A percentile compares a stretch with the other conserved stretches of the same genome.
Conservation (phyloP, 1,140 invertebrate genomes). For the Drosophila kurseongensis region DNA sequence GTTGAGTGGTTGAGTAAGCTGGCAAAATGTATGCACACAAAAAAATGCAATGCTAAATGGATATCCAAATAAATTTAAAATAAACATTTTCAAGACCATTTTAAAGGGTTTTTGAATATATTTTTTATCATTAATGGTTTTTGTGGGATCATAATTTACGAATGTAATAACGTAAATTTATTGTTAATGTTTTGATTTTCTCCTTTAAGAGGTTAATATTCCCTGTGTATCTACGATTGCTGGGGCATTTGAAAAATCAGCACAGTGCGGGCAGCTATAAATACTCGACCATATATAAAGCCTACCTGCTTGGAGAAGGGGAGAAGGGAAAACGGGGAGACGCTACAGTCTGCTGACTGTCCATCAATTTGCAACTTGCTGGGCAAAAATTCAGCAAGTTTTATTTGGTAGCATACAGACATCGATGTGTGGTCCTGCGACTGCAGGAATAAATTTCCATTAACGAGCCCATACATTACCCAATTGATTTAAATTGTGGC, state of each 20-base stretch:
- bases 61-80: no score
- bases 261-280: constrained; percentile 65
- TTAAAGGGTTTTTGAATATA: no score
- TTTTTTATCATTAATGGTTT: no score
- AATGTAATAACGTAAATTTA: no score
- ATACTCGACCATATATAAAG: constrained; percentile 62
- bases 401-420: constrained; percentile 61
- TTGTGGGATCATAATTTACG: no score
- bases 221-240: constrained; percentile 9
- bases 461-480: constrained; percentile 73
- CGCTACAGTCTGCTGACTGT: constrained; percentile 57
- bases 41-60: neutral
- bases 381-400: constrained; percentile 75
- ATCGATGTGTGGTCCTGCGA: constrained; percentile 49
- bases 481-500: constrained; percentile 81
- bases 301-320: constrained; percentile 29
- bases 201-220: neutral
- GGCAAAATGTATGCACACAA: constrained; percentile 26
- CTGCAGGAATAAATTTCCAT: constrained; percentile 79
- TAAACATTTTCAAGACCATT: neutral
- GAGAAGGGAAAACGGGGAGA: neutral
- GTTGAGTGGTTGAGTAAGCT: constrained; percentile 9
- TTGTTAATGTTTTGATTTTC: no score
- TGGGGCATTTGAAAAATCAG: constrained; percentile 73
- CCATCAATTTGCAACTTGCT: constrained; percentile 77